phyloP scores from a whole-genome alignment of 2,797 vertebrate genomes.

The Ispidina picta region DNA sequence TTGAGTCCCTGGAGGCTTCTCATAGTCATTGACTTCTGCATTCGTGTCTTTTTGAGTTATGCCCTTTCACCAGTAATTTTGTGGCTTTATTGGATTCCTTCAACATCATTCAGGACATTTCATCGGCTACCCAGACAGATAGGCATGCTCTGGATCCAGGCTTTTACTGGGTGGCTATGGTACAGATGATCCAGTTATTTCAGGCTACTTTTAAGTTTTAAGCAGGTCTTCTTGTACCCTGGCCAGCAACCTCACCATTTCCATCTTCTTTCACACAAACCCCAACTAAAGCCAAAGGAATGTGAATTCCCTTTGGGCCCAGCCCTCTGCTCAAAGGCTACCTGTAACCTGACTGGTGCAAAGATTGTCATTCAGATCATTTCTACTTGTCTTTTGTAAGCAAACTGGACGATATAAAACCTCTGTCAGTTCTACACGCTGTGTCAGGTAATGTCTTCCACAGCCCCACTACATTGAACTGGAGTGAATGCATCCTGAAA shows the following conservation, averaged over 20 bases:
- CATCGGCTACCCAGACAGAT: neutral
- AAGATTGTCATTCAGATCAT: neutral
- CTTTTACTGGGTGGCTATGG: neutral
- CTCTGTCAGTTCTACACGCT: neutral
- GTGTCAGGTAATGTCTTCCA: neutral
- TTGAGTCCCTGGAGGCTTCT: neutral
- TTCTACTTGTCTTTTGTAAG: neutral
- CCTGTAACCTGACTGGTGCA: neutral
- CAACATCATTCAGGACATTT: neutral
- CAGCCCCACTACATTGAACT: neutral
- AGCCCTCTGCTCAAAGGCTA: neutral
- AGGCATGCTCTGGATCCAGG: neutral
- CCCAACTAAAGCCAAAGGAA: neutral
- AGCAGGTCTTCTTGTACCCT: neutral
- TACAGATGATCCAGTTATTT: neutral
- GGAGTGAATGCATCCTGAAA: neutral
- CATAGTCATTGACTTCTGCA: conserved; percentile 11
- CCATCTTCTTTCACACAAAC: neutral
- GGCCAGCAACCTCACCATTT: neutral
- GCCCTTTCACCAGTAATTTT: neutral
- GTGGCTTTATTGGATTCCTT: conserved; percentile 34
- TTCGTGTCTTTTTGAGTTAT: neutral
- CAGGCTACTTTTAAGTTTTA: neutral
- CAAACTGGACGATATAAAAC: neutral
- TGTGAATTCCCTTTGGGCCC: neutral